phyloP scores from a whole-genome alignment of 2,888 invertebrate species.

The Tetropium fuscum region DNA sequence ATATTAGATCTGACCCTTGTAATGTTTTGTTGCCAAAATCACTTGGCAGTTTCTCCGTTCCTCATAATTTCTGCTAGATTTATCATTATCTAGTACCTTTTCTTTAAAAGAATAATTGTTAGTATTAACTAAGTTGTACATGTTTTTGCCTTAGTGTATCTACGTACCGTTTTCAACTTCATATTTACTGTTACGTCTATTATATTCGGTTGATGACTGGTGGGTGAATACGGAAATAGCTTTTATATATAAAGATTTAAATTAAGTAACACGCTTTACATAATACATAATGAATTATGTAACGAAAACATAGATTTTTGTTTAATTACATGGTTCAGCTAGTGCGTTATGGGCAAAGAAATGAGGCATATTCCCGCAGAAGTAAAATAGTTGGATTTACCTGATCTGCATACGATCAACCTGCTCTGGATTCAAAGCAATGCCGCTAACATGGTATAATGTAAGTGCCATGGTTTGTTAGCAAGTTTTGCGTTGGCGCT shows the following conservation, averaged over 20 bases:
- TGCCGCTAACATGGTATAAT: not conserved
- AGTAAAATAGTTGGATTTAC: not conserved
- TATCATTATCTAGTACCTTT: no score
- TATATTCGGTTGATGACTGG: not conserved
- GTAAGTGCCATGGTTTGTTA: not conserved
- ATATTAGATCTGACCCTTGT: no score
- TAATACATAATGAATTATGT: slow-evolving; percentile 1
- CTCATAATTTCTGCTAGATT: no score
- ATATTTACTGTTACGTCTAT: slow-evolving; percentile 4
- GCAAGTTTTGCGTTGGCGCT: no score
- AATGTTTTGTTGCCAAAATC: no score
- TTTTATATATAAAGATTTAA: slow-evolving; percentile 14
- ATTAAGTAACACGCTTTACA: slow-evolving; percentile 10
- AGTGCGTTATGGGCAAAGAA: slow-evolving; percentile 1
- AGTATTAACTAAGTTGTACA: no score
- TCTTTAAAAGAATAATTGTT: no score
- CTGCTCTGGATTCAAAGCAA: not conserved
- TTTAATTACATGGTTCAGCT: slow-evolving; percentile 19
- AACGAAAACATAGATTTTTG: slow-evolving; percentile 8
- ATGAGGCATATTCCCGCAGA: not conserved
- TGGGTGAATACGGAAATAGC: not conserved
- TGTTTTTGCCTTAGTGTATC: no score
- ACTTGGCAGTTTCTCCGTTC: no score
- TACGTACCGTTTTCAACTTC: slow-evolving; percentile 5
- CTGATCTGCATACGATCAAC: not conserved